Evolutionary conservation across 2,113 vertebrate genomes (phyloP), one percentile per base, ranked within the genome.

Genomic region (Vicugna pacos): DNA sequence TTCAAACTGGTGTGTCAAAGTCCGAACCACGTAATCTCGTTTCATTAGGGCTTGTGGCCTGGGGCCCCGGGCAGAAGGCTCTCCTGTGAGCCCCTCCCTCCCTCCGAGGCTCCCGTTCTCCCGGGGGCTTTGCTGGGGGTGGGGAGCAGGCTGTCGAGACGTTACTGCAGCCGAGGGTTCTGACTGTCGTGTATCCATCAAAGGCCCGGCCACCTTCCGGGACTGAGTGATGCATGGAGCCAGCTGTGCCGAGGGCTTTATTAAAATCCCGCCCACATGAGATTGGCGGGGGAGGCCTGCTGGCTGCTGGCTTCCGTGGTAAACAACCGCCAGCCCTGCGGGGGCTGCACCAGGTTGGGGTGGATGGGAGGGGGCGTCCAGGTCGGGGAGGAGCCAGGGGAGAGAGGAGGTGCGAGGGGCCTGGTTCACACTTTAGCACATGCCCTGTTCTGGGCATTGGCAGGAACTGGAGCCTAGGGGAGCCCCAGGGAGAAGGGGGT

Each of bases 121-220:
- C 26, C 38, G 1, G 56, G 38, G 35, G 28, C 38, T 46, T 32
- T 30, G 38, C 38, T 5, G 4, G 38, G 54, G 42, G 22, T 14
- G 42, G 35, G 35, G 30, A 7, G 38, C 8, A 26, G 81, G 91
- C 72, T 73, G 97, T 98, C 90, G 82, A 3, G 65, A 35, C 30
- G 7, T 96, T 73, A 76, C 91, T 95, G 95, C 95, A 97, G 95
- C 97, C 96, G 96, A 93, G 97, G 86, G 98, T 95, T 89, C 96
- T 85, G 97, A 93, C 20, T 32, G 5, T 84, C 87, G 87, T 86
- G 82, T 92, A 98, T 97, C 97, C 97, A 97, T 98, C 97, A 90
- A 95, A 97, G 96, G 95, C 95, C 85, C 86, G 85, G 95, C 92
- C 96, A 93, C 97, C 98, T 94, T 91, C 94, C 85, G 97, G 3